A percentile compares a stretch with the other conserved stretches of the same genome.
phyloP scores from a whole-genome alignment of 2,797 vertebrate genomes.

The Eulemur mongoz region DNA sequence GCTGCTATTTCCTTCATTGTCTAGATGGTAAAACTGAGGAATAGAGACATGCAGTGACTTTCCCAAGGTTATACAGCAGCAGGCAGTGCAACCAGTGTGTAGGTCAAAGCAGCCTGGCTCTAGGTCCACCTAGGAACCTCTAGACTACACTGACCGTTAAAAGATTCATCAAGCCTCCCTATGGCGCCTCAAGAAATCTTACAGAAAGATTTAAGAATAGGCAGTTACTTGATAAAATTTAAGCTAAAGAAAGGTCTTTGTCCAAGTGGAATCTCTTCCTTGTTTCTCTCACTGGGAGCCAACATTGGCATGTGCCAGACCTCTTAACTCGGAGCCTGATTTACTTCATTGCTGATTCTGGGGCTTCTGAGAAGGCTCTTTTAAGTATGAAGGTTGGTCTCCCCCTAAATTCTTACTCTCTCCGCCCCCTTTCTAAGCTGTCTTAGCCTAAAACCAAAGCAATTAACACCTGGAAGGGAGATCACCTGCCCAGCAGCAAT shows the following conservation, averaged over 20 bases:
- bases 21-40: neutral
- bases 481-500: neutral
- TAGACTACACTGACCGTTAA: neutral
- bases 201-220: neutral
- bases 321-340: neutral
- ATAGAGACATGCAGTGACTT: neutral
- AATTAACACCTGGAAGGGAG: neutral
- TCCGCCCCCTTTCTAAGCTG: neutral
- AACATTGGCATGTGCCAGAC: neutral
- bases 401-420: neutral
- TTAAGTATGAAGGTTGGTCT: neutral
- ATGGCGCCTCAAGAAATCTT: neutral
- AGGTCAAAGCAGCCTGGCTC: neutral
- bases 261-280: neutral
- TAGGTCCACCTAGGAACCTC: neutral
- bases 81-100: neutral
- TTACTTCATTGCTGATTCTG: neutral
- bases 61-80: neutral
- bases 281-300: neutral
- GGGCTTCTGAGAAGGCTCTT: neutral
- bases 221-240: neutral
- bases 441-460: neutral
- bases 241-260: neutral
- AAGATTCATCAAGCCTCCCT: neutral
- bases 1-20: neutral